Percentiles rank a stretch among this genome's conserved stretches.
phyloP scores from a whole-genome alignment of 2,797 vertebrate species.

The Pseudochirops corinnae region DNA sequence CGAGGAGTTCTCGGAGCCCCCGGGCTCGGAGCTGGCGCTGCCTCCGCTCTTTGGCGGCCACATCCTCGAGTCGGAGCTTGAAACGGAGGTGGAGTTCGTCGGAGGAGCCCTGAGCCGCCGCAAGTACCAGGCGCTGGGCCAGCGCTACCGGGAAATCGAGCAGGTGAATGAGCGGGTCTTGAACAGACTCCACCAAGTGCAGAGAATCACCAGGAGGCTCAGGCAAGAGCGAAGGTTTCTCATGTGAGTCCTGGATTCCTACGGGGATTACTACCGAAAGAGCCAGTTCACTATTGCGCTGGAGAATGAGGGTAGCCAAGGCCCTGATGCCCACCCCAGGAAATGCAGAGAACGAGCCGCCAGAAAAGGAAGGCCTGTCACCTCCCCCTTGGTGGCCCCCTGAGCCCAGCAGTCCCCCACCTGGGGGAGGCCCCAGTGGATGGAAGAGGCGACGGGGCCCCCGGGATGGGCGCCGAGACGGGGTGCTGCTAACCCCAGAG shows the following conservation, averaged over 20 bases:
- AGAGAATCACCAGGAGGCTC: slow-evolving; percentile 91
- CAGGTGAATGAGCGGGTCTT: slow-evolving; percentile 91
- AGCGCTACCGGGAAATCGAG: slow-evolving; percentile 87
- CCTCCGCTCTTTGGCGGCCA: slow-evolving; percentile 95
- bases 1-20: slow-evolving; percentile 85
- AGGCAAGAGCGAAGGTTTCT: slow-evolving; percentile 94
- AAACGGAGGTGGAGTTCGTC: slow-evolving; percentile 92
- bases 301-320: slow-evolving; percentile 85
- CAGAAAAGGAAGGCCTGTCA: slow-evolving; percentile 78
- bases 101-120: slow-evolving; percentile 87
- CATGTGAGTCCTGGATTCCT: slow-evolving; percentile 92
- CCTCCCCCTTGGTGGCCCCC: not conserved
- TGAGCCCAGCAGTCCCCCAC: slow-evolving; percentile 75
- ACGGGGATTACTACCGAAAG: slow-evolving; percentile 92
- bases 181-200: slow-evolving; percentile 92
- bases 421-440: slow-evolving; percentile 73
- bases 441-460: slow-evolving; percentile 76
- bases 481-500: slow-evolving; percentile 65
- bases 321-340: slow-evolving; percentile 76
- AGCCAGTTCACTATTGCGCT: slow-evolving; percentile 91
- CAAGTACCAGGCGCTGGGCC: slow-evolving; percentile 90
- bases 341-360: slow-evolving; percentile 81
- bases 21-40: slow-evolving; percentile 91
- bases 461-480: slow-evolving; percentile 69
- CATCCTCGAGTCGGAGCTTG: slow-evolving; percentile 94